Evolutionary conservation across 2,113 vertebrate species (phyloP).

Genomic region (Corvus moneduloides): DNA sequence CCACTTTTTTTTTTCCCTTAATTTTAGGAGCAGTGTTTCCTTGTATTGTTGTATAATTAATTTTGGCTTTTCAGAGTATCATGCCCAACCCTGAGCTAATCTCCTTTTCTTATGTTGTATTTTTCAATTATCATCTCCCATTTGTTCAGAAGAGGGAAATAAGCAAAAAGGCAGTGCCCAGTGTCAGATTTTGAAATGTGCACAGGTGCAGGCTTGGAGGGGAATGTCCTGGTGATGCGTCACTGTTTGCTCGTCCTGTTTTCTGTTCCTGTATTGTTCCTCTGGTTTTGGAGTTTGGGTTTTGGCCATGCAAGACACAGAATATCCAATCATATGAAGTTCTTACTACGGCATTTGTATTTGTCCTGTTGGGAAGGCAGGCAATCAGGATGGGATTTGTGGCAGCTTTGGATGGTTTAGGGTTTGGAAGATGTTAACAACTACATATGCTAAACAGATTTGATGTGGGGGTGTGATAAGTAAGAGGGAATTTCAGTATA

Average conservation of each 20-base stretch:
- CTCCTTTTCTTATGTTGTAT: neutral
- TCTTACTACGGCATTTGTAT: neutral
- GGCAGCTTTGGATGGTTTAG: neutral
- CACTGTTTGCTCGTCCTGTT: neutral
- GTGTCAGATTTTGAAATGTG: neutral
- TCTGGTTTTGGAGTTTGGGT: neutral
- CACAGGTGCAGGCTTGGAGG: neutral
- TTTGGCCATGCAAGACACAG: accelerated
- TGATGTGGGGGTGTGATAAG: neutral
- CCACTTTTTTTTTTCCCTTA: accelerated
- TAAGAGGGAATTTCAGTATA: neutral
- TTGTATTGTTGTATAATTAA: neutral
- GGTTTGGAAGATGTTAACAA: neutral
- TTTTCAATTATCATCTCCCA: neutral
- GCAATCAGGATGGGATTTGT: neutral
- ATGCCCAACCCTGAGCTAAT: neutral
- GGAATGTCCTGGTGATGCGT: neutral
- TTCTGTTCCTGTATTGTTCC: neutral
- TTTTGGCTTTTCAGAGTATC: neutral
- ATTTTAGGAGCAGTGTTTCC: neutral
- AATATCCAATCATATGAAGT: neutral
- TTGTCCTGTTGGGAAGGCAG: neutral
- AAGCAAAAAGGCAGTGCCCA: neutral
- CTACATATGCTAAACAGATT: neutral
- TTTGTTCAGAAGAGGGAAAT: neutral